Conservation (phyloP, 2,797 vertebrate genomes). For the Vultur gryphus region DNA sequence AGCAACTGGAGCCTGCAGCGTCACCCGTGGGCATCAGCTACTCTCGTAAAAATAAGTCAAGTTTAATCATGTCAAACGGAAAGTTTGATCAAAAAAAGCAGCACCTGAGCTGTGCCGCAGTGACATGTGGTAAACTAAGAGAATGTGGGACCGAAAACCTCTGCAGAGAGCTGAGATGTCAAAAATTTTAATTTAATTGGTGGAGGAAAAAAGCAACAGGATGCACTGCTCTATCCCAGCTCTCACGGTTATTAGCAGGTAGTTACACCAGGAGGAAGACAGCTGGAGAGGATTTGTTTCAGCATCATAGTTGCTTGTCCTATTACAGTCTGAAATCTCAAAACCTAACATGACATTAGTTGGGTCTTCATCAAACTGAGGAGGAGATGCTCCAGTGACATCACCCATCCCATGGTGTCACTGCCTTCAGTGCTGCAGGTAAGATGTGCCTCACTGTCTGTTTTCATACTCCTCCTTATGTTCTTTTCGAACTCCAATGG, state of each 20-base stretch:
- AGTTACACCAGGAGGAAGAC: background rate
- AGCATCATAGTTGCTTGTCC: too few species aligned
- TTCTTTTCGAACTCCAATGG: rapidly evolving
- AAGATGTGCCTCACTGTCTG: rapidly evolving
- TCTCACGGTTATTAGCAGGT: rapidly evolving
- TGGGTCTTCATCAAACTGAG: background rate
- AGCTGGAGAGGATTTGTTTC: background rate
- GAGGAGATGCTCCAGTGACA: background rate
- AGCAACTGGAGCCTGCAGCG: rapidly evolving
- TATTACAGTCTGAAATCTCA: background rate
- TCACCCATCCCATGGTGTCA: rapidly evolving
- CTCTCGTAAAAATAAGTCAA: rapidly evolving
- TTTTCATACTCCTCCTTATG: rapidly evolving
- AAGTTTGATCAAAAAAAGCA: background rate
- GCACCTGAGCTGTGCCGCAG: background rate
- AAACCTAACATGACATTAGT: rapidly evolving
- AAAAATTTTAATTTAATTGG: background rate
- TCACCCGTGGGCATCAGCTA: background rate
- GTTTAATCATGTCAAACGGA: background rate
- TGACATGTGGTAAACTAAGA: background rate
- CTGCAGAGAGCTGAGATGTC: background rate
- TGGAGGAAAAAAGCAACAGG: background rate
- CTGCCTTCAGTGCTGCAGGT: background rate
- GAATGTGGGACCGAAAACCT: background rate
- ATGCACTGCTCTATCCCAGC: background rate